A percentile compares a stretch with the other conserved stretches of the same genome.
Conservation (phyloP, 2,113 vertebrate genomes). For the Caracal caracal region DNA sequence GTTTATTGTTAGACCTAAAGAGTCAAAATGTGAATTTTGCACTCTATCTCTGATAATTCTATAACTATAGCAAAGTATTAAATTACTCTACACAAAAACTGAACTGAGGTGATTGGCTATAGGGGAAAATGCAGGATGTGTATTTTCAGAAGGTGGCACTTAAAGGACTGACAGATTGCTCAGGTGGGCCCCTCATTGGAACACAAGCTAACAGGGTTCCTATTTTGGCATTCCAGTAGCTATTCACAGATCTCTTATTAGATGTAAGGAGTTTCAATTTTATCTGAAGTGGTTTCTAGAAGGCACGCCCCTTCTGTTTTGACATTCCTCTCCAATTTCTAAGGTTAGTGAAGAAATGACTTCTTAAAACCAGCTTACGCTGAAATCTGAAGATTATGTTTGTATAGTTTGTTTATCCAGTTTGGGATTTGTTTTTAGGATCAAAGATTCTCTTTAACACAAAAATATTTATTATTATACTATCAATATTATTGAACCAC, state of each 20-base stretch:
- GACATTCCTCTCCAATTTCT: constrained; percentile 4
- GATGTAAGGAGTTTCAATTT: not conserved
- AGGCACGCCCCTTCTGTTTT: not conserved
- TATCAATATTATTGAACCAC: constrained; percentile 24
- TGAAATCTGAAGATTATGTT: constrained; percentile 29
- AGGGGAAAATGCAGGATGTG: not conserved
- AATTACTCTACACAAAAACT: not conserved
- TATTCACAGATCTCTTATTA: not conserved
- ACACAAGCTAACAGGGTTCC: not conserved
- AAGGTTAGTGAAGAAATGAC: constrained; percentile 21
- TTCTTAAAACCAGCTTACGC: not conserved
- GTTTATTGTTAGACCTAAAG: not conserved
- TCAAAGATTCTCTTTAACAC: constrained; percentile 60
- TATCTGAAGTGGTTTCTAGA: not conserved
- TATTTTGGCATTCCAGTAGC: not conserved
- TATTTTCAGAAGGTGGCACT: not conserved
- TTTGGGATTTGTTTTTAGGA: constrained; percentile 10
- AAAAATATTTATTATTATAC: constrained; percentile 43
- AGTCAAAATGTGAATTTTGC: not conserved
- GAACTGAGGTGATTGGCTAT: not conserved
- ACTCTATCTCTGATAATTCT: not conserved
- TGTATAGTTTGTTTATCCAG: not conserved
- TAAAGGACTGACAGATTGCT: not conserved
- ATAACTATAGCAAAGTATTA: not conserved
- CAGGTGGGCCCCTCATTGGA: not conserved